Conservation (phyloP, 2,113 vertebrate genomes). For the Herpailurus yagouaroundi region DNA sequence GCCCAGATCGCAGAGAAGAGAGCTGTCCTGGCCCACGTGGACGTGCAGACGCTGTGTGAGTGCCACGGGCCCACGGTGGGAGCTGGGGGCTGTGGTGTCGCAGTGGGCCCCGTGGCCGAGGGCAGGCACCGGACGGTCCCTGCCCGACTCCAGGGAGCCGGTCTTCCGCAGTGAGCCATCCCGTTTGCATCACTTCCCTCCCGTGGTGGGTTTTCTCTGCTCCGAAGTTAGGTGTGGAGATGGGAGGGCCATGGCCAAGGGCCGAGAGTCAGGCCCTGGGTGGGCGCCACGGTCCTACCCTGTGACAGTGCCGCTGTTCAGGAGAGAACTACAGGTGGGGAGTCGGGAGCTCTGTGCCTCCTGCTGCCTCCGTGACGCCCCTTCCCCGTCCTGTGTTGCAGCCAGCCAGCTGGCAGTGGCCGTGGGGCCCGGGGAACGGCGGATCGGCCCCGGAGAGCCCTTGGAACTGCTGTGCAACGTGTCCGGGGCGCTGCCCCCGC, state of each 20-base stretch:
- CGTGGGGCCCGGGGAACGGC: slow-evolving; percentile 80
- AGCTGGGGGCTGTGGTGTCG: not conserved
- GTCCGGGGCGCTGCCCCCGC: slow-evolving; percentile 51
- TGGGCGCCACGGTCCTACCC: no score
- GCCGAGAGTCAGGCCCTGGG: not conserved
- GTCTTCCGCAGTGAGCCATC: not conserved
- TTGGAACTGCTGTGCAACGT: slow-evolving; percentile 82
- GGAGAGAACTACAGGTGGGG: not conserved
- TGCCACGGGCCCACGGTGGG: not conserved
- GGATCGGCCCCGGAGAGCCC: slow-evolving; percentile 75
- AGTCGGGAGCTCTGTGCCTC: not conserved
- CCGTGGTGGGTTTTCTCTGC: not conserved
- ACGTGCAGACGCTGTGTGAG: slow-evolving; percentile 89
- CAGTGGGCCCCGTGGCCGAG: not conserved
- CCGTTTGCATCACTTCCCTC: not conserved
- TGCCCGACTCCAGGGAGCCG: not conserved
- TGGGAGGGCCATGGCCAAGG: not conserved
- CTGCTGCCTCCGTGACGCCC: not conserved
- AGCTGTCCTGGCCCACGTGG: slow-evolving; percentile 90
- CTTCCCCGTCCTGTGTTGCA: slow-evolving; percentile 63
- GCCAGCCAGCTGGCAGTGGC: slow-evolving; percentile 88
- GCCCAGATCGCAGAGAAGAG: slow-evolving; percentile 90
- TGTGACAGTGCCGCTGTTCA: not conserved
- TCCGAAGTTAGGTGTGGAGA: not conserved
- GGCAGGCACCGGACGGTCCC: not conserved